phyloP scores from a whole-genome alignment of 2,797 vertebrate genomes.

The Myotis vivesi region DNA sequence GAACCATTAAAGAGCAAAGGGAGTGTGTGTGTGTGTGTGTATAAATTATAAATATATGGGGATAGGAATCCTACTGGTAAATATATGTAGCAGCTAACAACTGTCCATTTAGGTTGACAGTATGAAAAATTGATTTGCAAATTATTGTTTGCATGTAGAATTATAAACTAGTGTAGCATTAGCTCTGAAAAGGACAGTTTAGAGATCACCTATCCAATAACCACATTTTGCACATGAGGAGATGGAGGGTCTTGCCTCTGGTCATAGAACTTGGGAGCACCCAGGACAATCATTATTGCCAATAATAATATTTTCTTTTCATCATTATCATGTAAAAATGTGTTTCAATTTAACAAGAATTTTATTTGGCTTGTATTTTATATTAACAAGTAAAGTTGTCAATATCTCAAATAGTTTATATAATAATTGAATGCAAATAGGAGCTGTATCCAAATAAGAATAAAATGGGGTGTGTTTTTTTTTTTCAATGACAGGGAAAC shows the following conservation, averaged over 20 bases:
- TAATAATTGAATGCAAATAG: slow-evolving; percentile 26
- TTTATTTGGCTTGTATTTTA: background rate
- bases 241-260: background rate
- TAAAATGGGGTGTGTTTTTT: background rate
- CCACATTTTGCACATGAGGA: background rate
- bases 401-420: background rate
- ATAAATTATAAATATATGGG: background rate
- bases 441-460: background rate
- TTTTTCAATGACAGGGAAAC: background rate
- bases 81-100: background rate
- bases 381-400: background rate
- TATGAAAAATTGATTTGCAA: background rate
- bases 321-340: background rate
- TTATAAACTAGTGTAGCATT: background rate
- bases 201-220: background rate
- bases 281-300: background rate
- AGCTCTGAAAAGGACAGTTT: background rate
- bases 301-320: background rate
- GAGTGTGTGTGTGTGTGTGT: background rate
- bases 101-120: background rate
- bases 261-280: background rate
- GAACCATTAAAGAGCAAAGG: background rate
- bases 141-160: background rate
- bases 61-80: background rate
- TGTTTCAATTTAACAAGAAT: background rate